Base-by-base conservation (phyloP, 2,888 invertebrate species). In the Drosophila mettleri region DNA sequence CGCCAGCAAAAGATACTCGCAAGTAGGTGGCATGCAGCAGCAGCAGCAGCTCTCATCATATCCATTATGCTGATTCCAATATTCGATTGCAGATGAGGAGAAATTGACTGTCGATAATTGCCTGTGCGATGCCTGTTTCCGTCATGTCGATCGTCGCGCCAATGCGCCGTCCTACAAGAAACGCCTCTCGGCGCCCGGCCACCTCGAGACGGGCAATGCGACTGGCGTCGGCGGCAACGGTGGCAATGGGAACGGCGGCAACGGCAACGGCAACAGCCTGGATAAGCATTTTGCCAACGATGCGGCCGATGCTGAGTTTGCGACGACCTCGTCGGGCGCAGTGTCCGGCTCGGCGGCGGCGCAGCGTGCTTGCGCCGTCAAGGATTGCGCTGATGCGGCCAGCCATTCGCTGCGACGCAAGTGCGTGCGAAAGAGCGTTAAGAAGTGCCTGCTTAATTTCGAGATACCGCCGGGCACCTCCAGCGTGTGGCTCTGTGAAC, bases 111-210 rank as follows among this genome's bases (percentile, higher is more conserved):
- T 95, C 69, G 97, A 97, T 92, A 97, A 96, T 54, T 97, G 97
- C 80, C 93, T 97, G 20, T 97, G 97, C 91, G 97, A 97, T 91
- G 97, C 97, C 10, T 97, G 97, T 90, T 97, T 96, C 92, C 94
- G 97, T 0, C 96, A 96, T 89, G 96, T 97, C 54, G 97, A 97
- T 92, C 94, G 97, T 52, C 96, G 96, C 78, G 96, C 96, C 52
- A 95, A 95, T 92, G 95, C 94, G 59, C 94, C 95, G 0, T 94
- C 95, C 0, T 95, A 95, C 90, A 93, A 94, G 71, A 95, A 95
- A 86, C 93, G 94, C 0, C 79, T 90, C 3, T 90, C 92, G 3
- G 90, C 86, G 0, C 86, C 92, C 3, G 93, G 89, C 1, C 87
- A 89, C 14, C 59, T 86, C 4, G 91, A 91, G 31, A 78, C 79